These are phyloP conservation scores for Neoaliturus tenellus DNA, from an alignment of 2,888 invertebrate species.

Conservation along the genomic window DNA sequence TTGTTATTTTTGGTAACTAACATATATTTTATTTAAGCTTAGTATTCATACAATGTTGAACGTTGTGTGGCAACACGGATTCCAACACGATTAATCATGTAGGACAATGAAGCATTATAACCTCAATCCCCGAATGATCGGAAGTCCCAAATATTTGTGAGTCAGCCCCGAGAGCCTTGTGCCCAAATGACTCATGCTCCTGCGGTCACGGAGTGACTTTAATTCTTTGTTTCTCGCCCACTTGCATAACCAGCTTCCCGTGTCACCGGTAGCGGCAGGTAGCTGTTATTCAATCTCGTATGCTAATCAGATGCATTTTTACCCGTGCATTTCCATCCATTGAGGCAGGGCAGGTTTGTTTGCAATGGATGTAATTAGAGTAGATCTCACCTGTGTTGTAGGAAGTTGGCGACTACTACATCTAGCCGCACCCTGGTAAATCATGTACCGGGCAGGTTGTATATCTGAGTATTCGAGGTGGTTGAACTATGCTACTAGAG, in stretches of 20 bases:
- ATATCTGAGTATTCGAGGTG: too few relatives aligned
- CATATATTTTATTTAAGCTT: too few relatives aligned
- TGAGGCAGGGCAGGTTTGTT: not conserved
- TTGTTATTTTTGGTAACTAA: too few relatives aligned
- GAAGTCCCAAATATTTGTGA: constrained; percentile 5
- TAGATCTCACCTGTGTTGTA: not conserved
- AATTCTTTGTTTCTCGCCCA: not conserved
- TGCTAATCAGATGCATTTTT: not conserved
- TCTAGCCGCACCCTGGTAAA: too few relatives aligned
- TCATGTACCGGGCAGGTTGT: too few relatives aligned
- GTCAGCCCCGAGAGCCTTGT: not conserved
- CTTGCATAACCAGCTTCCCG: not conserved
- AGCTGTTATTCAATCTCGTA: not conserved
- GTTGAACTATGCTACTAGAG: too few relatives aligned
- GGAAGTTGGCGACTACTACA: too few relatives aligned
- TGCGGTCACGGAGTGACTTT: not conserved
- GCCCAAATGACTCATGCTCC: not conserved
- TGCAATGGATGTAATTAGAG: not conserved
- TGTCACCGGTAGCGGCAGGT: not conserved
- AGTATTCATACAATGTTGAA: too few relatives aligned
- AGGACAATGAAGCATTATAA: not conserved
- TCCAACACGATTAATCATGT: too few relatives aligned
- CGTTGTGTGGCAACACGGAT: too few relatives aligned
- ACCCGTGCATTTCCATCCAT: not conserved
- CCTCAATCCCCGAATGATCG: not conserved